Evolutionary conservation across 2,113 vertebrate species (phyloP).

Genomic region (Xyliphius kryptos): DNA sequence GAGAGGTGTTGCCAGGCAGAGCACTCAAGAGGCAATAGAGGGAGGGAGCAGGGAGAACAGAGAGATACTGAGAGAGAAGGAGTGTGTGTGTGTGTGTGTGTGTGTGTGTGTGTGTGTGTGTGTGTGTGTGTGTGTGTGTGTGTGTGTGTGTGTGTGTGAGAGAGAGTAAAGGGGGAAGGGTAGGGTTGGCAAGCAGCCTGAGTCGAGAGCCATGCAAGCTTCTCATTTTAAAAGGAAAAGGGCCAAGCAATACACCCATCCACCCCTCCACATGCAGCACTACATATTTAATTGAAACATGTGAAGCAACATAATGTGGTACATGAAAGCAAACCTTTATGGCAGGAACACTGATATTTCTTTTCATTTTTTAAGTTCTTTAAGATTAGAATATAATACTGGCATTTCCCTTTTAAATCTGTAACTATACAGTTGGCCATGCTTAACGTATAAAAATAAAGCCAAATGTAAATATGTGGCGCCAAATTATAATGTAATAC

Average conservation of each 20-base stretch:
- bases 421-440: too few relatives aligned
- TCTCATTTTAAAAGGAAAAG: constrained; percentile 30
- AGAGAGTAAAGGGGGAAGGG: constrained; percentile 32
- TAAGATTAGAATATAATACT: too few relatives aligned
- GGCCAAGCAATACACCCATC: constrained; percentile 15
- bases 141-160: constrained; percentile 1
- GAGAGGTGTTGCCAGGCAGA: constrained; percentile 50
- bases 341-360: too few relatives aligned
- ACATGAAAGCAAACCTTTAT: too few relatives aligned
- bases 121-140: not conserved
- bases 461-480: too few relatives aligned
- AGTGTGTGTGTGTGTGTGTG: constrained; percentile 1
- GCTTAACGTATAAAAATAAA: too few relatives aligned
- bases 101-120: constrained; percentile 1
- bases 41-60: constrained; percentile 34
- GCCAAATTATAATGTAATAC: too few relatives aligned
- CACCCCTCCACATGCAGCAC: constrained; percentile 14
- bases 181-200: constrained; percentile 44
- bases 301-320: not conserved
- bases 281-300: not conserved
- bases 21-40: constrained; percentile 40
- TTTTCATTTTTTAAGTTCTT: too few relatives aligned
- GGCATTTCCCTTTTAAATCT: too few relatives aligned
- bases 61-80: constrained; percentile 14
- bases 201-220: constrained; percentile 36